Percentiles rank a stretch among this genome's conserved stretches.
Conservation (phyloP, 1,140 invertebrate genomes). For the Nylanderia fulva region DNA sequence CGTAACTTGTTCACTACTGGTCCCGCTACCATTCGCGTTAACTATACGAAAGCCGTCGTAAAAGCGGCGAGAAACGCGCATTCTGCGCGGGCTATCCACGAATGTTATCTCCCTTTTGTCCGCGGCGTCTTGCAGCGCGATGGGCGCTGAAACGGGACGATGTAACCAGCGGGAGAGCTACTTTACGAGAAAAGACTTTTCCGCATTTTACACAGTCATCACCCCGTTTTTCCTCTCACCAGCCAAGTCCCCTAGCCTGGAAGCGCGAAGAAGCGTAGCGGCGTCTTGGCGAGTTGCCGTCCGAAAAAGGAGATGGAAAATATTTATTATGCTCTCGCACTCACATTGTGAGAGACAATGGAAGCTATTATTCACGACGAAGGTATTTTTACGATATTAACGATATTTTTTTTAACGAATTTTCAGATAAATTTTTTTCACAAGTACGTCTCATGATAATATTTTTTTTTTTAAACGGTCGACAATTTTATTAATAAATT, state of each 20-base stretch:
- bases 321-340: background rate
- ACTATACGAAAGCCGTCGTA: too few relatives aligned
- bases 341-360: background rate
- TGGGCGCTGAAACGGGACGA: conserved; percentile 55
- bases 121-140: background rate
- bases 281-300: conserved; percentile 58
- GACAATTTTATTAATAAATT: background rate
- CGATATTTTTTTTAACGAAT: background rate
- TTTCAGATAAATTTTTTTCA: background rate
- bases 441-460: background rate
- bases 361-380: background rate
- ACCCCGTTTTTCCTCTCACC: conserved; percentile 38
- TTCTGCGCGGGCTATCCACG: background rate
- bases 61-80: background rate
- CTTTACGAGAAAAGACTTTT: conserved; percentile 50
- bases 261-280: conserved; percentile 19
- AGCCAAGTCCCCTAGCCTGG: background rate
- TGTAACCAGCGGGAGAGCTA: conserved; percentile 15
- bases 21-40: too few relatives aligned
- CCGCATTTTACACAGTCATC: conserved; percentile 51
- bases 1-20: too few relatives aligned
- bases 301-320: background rate
- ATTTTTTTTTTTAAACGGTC: background rate
- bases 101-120: conserved; percentile 44
- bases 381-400: background rate